Base-by-base conservation (phyloP, 2,113 vertebrate species). In the Halcyon senegalensis region DNA sequence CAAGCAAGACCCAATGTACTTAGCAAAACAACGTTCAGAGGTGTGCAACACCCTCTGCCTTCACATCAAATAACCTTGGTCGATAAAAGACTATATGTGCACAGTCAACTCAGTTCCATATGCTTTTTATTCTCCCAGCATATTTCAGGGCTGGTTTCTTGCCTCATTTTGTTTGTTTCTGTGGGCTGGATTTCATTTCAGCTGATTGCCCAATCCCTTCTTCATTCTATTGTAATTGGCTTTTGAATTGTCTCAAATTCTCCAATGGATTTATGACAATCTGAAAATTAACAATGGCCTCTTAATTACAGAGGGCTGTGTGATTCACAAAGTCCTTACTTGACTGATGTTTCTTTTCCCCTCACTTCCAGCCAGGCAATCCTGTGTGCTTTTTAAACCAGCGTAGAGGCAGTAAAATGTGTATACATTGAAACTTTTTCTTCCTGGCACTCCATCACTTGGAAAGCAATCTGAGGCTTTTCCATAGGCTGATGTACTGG, bases 231-330 rank as follows among this genome's bases (percentile, higher is more conserved):
- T 97, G 78, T 97, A 98, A 96, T 95, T 97, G 92, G 70, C 87
- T 98, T 98, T 97, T 96, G 91, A 96, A 97, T 97, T 97, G 93
- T 98, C 94, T 98, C 84, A 97, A 97, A 97, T 98, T 98, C 96
- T 97, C 95, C 91, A 94, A 92, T 97, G 97, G 84, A 89, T 98
- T 96, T 97, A 97, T 53, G 64, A 96, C 91, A 97, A 97, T 96
- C 95, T 97, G 95, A 95, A 98, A 97, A 98, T 97, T 97, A 98
- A 97, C 97, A 98, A 85, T 95, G 89, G 96, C 0, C 50, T 62
- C 76, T 97, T 98, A 98, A 97, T 98, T 98, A 94, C 93, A 95
- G 95, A 87, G 94, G 78, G 83, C 92, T 95, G 8, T 93, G 93
- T 94, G 94, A 97, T 95, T 97, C 91, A 68, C 94, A 92, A 77